These are phyloP conservation scores for Echinops telfairi DNA, from an alignment of 2,113 vertebrate genomes.

Conservation along the genomic window DNA sequence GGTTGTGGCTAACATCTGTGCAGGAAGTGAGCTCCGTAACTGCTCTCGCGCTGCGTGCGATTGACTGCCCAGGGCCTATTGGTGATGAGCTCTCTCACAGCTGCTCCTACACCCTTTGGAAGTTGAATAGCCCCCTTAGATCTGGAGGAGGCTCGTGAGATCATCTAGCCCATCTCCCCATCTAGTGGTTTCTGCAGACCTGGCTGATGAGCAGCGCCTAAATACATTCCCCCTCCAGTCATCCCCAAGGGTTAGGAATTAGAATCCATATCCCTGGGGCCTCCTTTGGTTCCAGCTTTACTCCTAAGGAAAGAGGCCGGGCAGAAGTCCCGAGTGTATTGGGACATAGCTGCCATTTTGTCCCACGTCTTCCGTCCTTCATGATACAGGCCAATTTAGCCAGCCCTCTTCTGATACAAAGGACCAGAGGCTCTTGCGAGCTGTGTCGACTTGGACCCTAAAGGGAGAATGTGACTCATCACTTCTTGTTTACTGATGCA, in stretches of 20 bases:
- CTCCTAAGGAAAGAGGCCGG: neutral
- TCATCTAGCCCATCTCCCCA: neutral
- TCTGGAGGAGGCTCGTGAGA: neutral
- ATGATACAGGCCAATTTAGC: neutral
- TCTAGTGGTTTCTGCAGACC: neutral
- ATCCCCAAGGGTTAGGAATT: neutral
- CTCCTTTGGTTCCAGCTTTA: neutral
- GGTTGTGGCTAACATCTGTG: neutral
- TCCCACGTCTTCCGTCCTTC: neutral
- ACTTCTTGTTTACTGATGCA: neutral
- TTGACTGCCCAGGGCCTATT: neutral
- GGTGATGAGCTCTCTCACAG: neutral
- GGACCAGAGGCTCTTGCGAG: neutral
- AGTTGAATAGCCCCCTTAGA: neutral
- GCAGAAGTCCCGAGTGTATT: neutral
- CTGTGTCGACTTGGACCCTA: neutral
- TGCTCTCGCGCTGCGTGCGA: neutral
- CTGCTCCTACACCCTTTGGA: neutral
- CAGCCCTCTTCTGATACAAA: neutral
- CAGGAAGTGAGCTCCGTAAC: neutral
- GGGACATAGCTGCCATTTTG: neutral
- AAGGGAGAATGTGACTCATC: constrained; percentile 28
- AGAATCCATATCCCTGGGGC: neutral
- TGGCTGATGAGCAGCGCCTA: neutral
- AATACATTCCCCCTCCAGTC: neutral